phyloP scores from a whole-genome alignment of 2,888 invertebrate species.

The Nephrotoma appendiculata region DNA sequence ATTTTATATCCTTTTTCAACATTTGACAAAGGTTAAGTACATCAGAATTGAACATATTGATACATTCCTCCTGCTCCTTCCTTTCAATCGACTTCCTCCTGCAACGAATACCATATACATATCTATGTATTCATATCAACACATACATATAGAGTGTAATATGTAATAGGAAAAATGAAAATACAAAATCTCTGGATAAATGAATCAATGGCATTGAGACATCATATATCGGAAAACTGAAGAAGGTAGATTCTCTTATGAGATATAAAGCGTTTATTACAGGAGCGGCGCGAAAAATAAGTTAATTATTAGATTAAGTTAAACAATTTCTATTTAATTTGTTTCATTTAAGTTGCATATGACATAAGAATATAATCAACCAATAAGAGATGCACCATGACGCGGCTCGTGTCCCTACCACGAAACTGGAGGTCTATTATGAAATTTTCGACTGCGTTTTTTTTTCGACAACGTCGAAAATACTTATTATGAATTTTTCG shows the following conservation, averaged over 20 bases:
- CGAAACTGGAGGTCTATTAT: too few relatives aligned
- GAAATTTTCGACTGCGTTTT: too few relatives aligned
- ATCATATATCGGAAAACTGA: background rate
- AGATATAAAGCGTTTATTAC: background rate
- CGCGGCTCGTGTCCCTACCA: too few relatives aligned
- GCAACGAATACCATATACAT: background rate
- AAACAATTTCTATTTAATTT: too few relatives aligned
- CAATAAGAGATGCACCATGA: too few relatives aligned
- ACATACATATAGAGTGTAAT: background rate
- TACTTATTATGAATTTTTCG: too few relatives aligned
- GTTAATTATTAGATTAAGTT: too few relatives aligned
- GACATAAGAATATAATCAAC: too few relatives aligned
- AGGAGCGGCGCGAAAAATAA: background rate
- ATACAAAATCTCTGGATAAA: background rate
- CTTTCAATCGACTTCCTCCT: background rate
- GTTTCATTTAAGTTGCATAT: too few relatives aligned
- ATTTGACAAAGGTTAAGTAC: conserved; percentile 5
- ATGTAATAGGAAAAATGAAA: background rate
- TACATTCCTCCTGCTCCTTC: background rate
- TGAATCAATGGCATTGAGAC: background rate
- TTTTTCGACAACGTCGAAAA: too few relatives aligned
- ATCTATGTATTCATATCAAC: background rate
- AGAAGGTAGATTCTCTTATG: background rate
- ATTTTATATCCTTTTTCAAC: conserved; percentile 6
- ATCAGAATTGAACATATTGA: background rate